Conservation (phyloP, 2,888 invertebrate genomes). For the Rhagonycha lutea region DNA sequence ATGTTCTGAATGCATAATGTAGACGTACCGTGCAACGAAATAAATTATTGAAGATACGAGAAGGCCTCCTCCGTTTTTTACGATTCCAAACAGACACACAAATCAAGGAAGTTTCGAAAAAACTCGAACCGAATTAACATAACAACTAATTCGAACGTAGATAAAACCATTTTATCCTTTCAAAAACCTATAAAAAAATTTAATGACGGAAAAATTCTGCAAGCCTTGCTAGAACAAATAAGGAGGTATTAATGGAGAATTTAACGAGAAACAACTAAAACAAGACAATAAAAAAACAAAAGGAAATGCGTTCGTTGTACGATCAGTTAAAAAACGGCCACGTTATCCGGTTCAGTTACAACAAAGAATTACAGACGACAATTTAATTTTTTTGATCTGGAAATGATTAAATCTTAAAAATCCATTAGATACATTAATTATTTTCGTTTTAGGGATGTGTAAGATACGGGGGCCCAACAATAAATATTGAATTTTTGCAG, state of each 20-base stretch:
- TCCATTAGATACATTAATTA: background rate
- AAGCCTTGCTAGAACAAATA: background rate
- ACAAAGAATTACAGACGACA: background rate
- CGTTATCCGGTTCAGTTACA: background rate
- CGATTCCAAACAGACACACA: background rate
- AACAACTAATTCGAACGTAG: background rate
- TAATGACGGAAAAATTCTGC: background rate
- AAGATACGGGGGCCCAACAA: background rate
- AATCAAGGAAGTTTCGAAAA: background rate
- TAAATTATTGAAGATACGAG: background rate
- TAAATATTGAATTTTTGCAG: background rate
- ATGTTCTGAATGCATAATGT: background rate
- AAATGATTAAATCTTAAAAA: background rate
- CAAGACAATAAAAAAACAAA: constrained; percentile 1
- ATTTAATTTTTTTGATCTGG: background rate
- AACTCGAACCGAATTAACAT: background rate
- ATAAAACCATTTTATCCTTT: background rate
- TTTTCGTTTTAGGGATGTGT: background rate
- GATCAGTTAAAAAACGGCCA: constrained; percentile 2
- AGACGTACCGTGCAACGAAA: background rate
- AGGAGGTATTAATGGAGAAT: background rate
- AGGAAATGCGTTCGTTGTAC: constrained; percentile 5
- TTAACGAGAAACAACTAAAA: background rate
- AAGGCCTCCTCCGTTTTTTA: background rate
- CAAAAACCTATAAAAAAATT: background rate